A percentile compares a stretch with the other conserved stretches of the same genome.
Evolutionary conservation across 1,140 invertebrate genomes (phyloP).

Genomic region (Sinella curviseta): DNA sequence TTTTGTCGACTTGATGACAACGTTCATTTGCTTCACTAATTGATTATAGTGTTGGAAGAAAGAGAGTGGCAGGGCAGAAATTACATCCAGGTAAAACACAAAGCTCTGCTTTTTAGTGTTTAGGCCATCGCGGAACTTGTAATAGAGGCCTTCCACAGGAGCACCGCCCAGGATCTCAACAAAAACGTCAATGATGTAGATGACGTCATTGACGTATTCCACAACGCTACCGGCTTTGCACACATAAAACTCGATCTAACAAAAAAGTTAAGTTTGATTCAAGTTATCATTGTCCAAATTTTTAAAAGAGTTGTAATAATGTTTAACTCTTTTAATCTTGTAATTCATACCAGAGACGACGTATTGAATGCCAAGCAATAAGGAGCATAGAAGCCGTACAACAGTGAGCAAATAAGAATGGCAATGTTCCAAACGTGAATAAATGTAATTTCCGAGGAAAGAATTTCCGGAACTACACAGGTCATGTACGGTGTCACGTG

Average conservation of each 20-base stretch:
- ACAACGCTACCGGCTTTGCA: not conserved
- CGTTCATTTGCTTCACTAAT: not conserved
- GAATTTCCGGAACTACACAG: constrained; percentile 38
- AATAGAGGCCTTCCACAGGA: constrained; percentile 42
- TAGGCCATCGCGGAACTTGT: constrained; percentile 42
- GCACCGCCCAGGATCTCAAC: constrained; percentile 37
- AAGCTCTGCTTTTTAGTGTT: not conserved
- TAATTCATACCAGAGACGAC: not conserved
- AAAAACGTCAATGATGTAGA: constrained; percentile 40
- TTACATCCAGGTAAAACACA: constrained; percentile 41
- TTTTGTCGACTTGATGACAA: constrained; percentile 27
- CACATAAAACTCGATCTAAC: not conserved
- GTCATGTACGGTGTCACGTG: constrained; percentile 34
- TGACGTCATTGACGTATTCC: not conserved
- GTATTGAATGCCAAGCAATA: constrained; percentile 38
- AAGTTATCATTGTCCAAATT: not conserved
- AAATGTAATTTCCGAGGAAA: constrained; percentile 29
- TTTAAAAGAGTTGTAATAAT: not conserved
- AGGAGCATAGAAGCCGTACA: constrained; percentile 30
- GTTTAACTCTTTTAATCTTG: not conserved
- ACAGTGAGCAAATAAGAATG: constrained; percentile 24
- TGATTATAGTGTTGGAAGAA: too few relatives aligned
- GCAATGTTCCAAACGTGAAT: constrained; percentile 33
- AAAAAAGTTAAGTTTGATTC: not conserved
- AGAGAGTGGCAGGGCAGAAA: constrained; percentile 35